Conservation (phyloP, 2,113 vertebrate genomes). For the Sisor rabdophorus region DNA sequence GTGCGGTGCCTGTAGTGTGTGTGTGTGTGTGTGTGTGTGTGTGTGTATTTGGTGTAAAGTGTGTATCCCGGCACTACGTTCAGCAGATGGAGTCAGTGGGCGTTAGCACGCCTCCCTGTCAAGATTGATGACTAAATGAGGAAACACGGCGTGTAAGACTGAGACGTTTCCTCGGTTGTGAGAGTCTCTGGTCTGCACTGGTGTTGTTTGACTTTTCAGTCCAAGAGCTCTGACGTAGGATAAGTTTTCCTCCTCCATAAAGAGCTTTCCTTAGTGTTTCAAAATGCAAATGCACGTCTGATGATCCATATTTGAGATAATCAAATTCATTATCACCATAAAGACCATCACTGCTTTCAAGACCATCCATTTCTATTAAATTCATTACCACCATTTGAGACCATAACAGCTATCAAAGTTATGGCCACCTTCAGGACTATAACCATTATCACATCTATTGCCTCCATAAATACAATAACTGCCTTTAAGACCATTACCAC, state of each 20-base stretch:
- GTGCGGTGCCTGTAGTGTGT: slow-evolving; percentile 3
- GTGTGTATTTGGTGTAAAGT: neutral
- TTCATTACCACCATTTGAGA: too few species aligned
- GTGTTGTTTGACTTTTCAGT: neutral
- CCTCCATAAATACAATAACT: neutral
- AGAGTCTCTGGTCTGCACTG: slow-evolving; percentile 31
- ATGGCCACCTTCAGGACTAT: too few species aligned
- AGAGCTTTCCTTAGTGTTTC: neutral
- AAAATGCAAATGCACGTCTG: neutral
- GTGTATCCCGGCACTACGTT: neutral
- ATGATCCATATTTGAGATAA: too few species aligned
- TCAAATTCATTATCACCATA: too few species aligned
- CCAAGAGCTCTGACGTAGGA: neutral
- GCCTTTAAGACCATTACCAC: too few species aligned
- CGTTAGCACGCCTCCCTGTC: neutral
- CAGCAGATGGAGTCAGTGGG: slow-evolving; percentile 26
- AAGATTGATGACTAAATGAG: slow-evolving; percentile 47
- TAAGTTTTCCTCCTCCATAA: neutral
- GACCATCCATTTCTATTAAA: too few species aligned
- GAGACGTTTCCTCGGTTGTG: slow-evolving; percentile 42
- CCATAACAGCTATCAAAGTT: too few species aligned
- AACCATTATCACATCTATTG: too few species aligned
- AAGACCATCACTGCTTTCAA: too few species aligned
- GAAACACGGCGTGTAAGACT: slow-evolving; percentile 53
- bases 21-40: too few species aligned